Base-by-base conservation (phyloP, 1,140 invertebrate genomes). In the Wasmannia auropunctata region DNA sequence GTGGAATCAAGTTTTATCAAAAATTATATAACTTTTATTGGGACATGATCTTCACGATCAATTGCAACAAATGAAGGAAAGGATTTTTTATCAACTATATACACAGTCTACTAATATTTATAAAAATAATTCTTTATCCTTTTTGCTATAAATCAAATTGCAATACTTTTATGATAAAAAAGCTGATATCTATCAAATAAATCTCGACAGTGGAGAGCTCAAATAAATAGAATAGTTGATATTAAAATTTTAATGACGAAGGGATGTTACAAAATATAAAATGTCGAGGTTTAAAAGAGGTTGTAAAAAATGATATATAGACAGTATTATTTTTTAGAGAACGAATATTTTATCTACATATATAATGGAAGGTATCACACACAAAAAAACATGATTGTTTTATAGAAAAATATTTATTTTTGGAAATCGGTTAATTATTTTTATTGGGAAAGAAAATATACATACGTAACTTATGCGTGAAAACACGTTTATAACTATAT, bases 321-420 rank as follows among this genome's bases (percentile, higher is more conserved):
- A 40, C 1, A 46, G 16, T 63, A 49, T 63, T 77, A 63, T 74
- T 74, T 54, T 56, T 22, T 74, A 16, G 3, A 37, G n/a, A 34
- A 1, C 10, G 11, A 46, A 62, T 7, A 77, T 63, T 10, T 63
- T 60, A 16, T 14, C 8, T 19, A 3, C 3, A 62, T 22, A 14
- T 51, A 51, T 37, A 16, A 43, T 65, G 22, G 1, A 16, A 28
- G 4, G 11, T 14, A 46, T 79, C 3, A 25, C 11, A 67, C 11
- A 56, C 16, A 8, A 63, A 22, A 63, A 19, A 31, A 65, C n/a
- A n/a, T 37, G 8, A 65, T 79, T 65, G 28, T 51, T 37, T 56
- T 5, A 81, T 34, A 74, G n/a, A 56, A 25, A 22, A 58, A 58
- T 72, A 69, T 70, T 58, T 70, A 54, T 81, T 81, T 65, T 28